A percentile compares a stretch with the other conserved stretches of the same genome.
These are phyloP conservation scores for Polymixis lichenea DNA, from an alignment of 2,888 invertebrate genomes.

Conservation along the genomic window DNA sequence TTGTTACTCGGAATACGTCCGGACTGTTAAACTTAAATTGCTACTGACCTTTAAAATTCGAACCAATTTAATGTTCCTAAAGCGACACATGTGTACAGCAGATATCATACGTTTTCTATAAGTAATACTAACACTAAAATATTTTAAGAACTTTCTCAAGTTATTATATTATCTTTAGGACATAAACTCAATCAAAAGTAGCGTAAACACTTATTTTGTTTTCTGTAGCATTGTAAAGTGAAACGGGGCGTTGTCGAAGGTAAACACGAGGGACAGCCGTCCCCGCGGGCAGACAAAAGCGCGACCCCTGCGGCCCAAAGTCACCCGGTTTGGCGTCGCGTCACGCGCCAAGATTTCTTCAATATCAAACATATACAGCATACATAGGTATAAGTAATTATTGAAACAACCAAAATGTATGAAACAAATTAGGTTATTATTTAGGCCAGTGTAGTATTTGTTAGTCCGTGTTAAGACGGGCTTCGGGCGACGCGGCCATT, in stretches of 20 bases:
- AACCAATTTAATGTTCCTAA: conserved; percentile 36
- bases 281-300: conserved; percentile 77
- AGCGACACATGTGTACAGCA: background rate
- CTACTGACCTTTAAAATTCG: conserved; percentile 59
- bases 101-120: conserved; percentile 15
- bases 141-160: background rate
- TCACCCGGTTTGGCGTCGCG: conserved; percentile 66
- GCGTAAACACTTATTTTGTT: conserved; percentile 56
- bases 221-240: conserved; percentile 71
- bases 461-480: conserved; percentile 74
- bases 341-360: conserved; percentile 72
- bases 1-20: conserved; percentile 58
- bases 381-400: conserved; percentile 27
- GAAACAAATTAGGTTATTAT: conserved; percentile 65
- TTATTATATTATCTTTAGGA: conserved; percentile 14
- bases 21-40: conserved; percentile 63
- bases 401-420: conserved; percentile 63
- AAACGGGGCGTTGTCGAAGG: conserved; percentile 78
- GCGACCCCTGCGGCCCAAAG: conserved; percentile 75
- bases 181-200: conserved; percentile 41
- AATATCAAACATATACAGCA: conserved; percentile 56
- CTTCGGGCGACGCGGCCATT: conserved; percentile 74
- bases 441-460: conserved; percentile 53
- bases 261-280: conserved; percentile 77
- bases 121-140: conserved; percentile 15